These are phyloP conservation scores for Elanoides forficatus DNA, from an alignment of 2,113 vertebrate genomes.

Conservation along the genomic window DNA sequence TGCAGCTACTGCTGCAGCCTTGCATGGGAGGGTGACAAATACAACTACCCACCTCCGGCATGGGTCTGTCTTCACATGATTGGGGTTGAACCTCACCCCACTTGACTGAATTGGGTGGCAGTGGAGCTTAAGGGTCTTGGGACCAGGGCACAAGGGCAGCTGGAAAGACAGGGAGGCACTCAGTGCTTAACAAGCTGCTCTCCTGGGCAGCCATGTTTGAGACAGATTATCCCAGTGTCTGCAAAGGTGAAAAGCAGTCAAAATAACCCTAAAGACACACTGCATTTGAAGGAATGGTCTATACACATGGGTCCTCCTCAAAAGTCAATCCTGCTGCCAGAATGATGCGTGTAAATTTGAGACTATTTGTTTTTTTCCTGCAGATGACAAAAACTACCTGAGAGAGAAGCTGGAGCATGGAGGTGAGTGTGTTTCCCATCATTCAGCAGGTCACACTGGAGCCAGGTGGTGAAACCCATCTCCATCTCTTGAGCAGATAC, in stretches of 20 bases:
- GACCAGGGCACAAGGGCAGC: background rate
- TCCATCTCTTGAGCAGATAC: background rate
- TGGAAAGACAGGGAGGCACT: background rate
- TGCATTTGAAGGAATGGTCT: background rate
- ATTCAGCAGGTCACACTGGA: background rate
- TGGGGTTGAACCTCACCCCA: background rate
- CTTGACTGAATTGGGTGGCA: background rate
- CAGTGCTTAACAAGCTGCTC: background rate
- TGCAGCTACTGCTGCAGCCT: background rate
- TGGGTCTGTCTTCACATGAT: rapidly evolving
- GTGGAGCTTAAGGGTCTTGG: background rate
- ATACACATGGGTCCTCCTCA: background rate
- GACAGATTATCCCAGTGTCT: background rate
- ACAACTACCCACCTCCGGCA: background rate
- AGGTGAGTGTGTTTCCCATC: background rate
- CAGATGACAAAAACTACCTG: background rate
- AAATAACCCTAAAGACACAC: background rate
- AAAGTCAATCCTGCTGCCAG: background rate
- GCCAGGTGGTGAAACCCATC: background rate
- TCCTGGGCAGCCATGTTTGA: background rate
- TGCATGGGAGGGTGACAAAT: rapidly evolving
- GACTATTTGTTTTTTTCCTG: no score
- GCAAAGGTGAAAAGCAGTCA: background rate
- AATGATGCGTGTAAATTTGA: no score
- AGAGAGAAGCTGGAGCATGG: background rate